Evolutionary conservation across 2,113 vertebrate species (phyloP).

Genomic region (Crypturellus undulatus): DNA sequence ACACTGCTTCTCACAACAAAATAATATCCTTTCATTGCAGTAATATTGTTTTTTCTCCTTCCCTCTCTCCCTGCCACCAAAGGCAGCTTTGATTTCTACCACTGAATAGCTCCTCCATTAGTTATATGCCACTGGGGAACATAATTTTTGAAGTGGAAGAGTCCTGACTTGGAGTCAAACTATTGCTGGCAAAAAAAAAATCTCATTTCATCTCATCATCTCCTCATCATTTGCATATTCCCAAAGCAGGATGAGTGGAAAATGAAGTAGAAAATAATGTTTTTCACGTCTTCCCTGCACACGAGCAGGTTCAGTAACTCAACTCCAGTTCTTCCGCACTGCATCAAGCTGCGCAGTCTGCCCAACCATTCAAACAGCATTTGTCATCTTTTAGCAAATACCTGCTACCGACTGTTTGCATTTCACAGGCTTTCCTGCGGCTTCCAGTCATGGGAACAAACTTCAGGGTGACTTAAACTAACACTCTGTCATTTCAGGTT

Average conservation of each 20-base stretch:
- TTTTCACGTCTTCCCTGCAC: not conserved
- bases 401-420: not conserved
- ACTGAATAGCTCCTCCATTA: not conserved
- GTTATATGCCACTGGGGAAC: not conserved
- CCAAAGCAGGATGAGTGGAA: not conserved
- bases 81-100: not conserved
- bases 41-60: not conserved
- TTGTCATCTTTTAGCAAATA: not conserved
- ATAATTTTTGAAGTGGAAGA: not conserved
- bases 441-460: not conserved
- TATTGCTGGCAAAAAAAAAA: not conserved
- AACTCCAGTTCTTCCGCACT: not conserved
- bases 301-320: not conserved
- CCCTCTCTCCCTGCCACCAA: not conserved
- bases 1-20: not conserved
- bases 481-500: not conserved
- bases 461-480: not conserved
- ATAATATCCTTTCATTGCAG: not conserved
- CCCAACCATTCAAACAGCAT: not conserved
- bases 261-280: fast-evolving
- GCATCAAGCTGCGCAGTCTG: not conserved
- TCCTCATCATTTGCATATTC: not conserved
- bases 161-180: not conserved
- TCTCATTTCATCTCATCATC: not conserved
- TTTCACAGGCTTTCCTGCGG: not conserved